phyloP scores from a whole-genome alignment of 2,113 vertebrate species.

The Clarias magur region DNA sequence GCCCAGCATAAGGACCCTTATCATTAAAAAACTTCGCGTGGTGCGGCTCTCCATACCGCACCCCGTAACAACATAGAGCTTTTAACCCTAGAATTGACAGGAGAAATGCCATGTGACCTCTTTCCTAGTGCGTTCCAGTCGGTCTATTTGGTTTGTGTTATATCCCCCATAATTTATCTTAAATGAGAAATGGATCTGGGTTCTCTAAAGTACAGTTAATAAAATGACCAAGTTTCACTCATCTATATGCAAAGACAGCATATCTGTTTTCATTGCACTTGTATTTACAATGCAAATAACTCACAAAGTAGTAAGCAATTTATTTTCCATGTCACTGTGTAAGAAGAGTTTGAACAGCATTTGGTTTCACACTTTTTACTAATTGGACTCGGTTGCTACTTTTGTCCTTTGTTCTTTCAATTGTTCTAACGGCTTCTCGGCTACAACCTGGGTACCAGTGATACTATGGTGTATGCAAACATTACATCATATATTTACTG shows the following conservation, averaged over 20 bases:
- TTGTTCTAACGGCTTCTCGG: neutral
- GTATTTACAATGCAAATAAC: slow-evolving; percentile 16
- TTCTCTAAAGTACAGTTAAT: neutral
- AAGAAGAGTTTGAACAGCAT: neutral
- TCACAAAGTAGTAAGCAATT: neutral
- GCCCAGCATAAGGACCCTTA: too few species aligned
- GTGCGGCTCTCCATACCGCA: too few species aligned
- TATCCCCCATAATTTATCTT: too few species aligned
- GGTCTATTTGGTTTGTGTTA: too few species aligned
- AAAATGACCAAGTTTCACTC: neutral
- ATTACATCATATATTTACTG: neutral
- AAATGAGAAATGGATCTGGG: too few species aligned
- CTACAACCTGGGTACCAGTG: neutral
- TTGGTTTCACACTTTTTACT: neutral
- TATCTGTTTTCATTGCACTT: neutral
- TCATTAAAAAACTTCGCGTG: too few species aligned
- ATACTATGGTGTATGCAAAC: neutral
- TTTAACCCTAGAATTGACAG: too few species aligned
- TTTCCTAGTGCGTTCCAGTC: too few species aligned
- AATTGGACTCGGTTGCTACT: neutral
- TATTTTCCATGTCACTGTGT: neutral
- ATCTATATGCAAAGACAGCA: neutral
- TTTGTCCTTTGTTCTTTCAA: neutral
- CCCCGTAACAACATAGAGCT: too few species aligned
- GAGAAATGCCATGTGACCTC: too few species aligned